These are phyloP conservation scores for Pandion haliaetus DNA, from an alignment of 2,113 vertebrate species.

Conservation along the genomic window DNA sequence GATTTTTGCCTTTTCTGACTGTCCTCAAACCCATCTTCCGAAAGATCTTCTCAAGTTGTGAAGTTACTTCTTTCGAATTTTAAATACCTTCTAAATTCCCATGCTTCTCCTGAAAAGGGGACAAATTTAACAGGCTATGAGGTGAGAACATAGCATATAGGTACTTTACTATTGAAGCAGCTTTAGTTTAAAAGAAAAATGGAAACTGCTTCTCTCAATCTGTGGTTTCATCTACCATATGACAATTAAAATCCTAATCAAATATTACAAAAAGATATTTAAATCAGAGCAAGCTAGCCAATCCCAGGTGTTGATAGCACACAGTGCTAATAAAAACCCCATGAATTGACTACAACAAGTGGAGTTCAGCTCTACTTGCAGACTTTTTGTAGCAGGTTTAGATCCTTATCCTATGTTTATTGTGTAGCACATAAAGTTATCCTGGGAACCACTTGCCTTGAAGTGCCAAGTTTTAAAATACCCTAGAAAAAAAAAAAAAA, in stretches of 20 bases:
- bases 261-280: background rate
- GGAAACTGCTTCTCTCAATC: background rate
- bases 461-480: background rate
- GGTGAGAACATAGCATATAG: background rate
- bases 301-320: background rate
- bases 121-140: background rate
- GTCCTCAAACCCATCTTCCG: background rate
- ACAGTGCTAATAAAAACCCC: background rate
- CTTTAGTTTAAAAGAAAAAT: background rate
- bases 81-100: background rate
- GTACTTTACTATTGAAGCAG: background rate
- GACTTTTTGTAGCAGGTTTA: background rate
- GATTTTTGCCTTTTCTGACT: background rate
- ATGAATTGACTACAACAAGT: background rate
- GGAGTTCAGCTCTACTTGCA: background rate
- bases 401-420: background rate
- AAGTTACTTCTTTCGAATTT: background rate
- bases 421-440: background rate
- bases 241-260: background rate
- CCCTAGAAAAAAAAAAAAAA: background rate
- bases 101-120: background rate
- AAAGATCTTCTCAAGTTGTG: background rate
- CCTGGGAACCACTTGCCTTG: background rate
- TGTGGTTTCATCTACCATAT: background rate
- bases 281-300: background rate